Percentiles rank a stretch among this genome's conserved stretches.
These are phyloP conservation scores for Nesospiza acunhae DNA, from an alignment of 2,113 vertebrate genomes.

Conservation along the genomic window DNA sequence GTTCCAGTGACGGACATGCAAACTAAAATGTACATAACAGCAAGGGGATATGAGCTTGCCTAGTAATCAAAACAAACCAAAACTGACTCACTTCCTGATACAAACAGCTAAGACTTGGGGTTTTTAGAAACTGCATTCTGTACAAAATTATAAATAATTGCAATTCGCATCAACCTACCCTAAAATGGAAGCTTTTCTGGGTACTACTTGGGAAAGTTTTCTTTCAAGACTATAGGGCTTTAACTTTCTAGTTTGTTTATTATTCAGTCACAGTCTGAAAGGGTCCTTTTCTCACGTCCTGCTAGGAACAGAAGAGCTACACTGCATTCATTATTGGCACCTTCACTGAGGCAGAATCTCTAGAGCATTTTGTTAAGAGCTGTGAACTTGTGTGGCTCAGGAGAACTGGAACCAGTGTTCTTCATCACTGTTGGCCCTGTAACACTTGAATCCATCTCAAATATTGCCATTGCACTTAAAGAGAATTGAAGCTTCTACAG, in stretches of 20 bases:
- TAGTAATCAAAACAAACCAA: neutral
- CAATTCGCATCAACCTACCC: neutral
- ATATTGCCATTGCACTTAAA: neutral
- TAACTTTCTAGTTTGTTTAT: neutral
- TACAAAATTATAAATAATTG: conserved; percentile 19
- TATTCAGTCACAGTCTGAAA: neutral
- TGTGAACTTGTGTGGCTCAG: neutral
- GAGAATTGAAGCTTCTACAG: neutral
- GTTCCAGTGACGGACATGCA: neutral
- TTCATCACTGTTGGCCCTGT: neutral
- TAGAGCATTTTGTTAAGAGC: neutral
- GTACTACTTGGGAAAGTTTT: neutral
- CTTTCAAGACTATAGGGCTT: neutral
- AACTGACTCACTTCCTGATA: conserved; percentile 5
- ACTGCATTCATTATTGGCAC: neutral
- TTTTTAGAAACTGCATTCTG: neutral
- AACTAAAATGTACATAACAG: neutral
- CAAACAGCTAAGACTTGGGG: neutral
- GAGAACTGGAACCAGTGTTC: neutral
- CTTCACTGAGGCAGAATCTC: neutral
- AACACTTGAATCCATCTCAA: neutral
- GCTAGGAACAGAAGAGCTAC: neutral
- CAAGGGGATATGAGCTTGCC: neutral
- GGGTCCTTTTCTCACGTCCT: neutral
- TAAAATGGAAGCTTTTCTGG: neutral